These are phyloP conservation scores for Potamilus streckersoni DNA, from an alignment of 1,140 invertebrate species.

Conservation along the genomic window DNA sequence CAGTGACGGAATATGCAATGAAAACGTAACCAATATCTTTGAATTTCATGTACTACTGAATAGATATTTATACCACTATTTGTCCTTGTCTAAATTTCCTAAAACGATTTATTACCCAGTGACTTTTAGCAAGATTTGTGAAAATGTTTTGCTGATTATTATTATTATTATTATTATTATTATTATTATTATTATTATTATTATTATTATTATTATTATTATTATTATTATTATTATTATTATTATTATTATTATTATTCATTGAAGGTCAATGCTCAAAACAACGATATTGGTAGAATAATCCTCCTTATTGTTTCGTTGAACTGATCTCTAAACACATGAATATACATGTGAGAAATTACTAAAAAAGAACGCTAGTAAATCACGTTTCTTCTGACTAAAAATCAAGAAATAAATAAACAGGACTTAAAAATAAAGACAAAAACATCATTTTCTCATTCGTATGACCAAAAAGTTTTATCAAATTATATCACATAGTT, in stretches of 20 bases:
- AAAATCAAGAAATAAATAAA: too few relatives aligned
- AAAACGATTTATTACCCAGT: not conserved
- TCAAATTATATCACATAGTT: too few relatives aligned
- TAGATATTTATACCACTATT: not conserved
- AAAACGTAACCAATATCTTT: constrained; percentile 74
- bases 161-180: not conserved
- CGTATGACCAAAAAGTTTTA: too few relatives aligned
- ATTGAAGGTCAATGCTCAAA: not conserved
- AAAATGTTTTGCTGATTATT: not conserved
- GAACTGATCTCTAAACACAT: too few relatives aligned
- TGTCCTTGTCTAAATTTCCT: not conserved
- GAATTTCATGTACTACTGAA: not conserved
- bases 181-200: not conserved
- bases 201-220: too few relatives aligned
- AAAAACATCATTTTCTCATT: too few relatives aligned
- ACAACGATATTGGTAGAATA: not conserved
- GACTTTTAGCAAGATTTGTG: not conserved
- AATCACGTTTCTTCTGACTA: too few relatives aligned
- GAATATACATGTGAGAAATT: too few relatives aligned
- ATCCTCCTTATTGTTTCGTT: not conserved
- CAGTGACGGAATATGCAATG: constrained; percentile 78
- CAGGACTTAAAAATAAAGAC: too few relatives aligned
- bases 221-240: too few relatives aligned
- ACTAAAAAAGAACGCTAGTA: too few relatives aligned
- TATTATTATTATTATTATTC: not conserved